These are phyloP conservation scores for Conus canariensis DNA, from an alignment of 2,888 invertebrate genomes.

Conservation along the genomic window DNA sequence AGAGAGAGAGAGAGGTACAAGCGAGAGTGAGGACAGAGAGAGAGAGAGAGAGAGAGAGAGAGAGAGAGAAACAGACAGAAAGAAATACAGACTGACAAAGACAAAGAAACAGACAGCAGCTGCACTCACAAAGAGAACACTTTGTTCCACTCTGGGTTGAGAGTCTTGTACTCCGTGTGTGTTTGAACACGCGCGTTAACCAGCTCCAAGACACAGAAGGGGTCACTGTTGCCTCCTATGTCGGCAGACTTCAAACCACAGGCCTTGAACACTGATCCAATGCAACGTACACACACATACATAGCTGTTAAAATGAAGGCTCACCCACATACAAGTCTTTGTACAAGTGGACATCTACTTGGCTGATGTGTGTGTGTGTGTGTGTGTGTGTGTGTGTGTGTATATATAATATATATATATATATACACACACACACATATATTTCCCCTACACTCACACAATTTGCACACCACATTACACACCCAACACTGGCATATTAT, in stretches of 20 bases:
- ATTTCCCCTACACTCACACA: no score
- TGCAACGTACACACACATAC: neutral
- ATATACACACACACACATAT: no score
- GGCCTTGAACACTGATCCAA: conserved; percentile 85
- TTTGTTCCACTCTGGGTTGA: conserved; percentile 98
- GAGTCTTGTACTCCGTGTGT: conserved; percentile 98
- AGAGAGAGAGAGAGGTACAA: no score
- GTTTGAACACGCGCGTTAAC: conserved; percentile 97
- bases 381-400: no score
- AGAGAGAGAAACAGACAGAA: conserved; percentile 21
- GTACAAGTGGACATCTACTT: no score
- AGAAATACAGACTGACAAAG: neutral
- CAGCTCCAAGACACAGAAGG: conserved; percentile 97
- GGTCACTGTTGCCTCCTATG: conserved; percentile 98
- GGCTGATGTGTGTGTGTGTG: no score
- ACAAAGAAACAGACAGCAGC: no score
- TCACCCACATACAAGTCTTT: no score
- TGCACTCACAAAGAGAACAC: conserved; percentile 95
- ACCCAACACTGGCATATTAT: no score
- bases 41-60: conserved; percentile 17
- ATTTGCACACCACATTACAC: no score
- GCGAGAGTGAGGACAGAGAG: neutral
- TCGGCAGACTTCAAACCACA: conserved; percentile 95
- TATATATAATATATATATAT: no score
- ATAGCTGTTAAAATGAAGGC: no score